Evolutionary conservation across 2,888 invertebrate species (phyloP).

Genomic region (Sphaeridia pumilis): DNA sequence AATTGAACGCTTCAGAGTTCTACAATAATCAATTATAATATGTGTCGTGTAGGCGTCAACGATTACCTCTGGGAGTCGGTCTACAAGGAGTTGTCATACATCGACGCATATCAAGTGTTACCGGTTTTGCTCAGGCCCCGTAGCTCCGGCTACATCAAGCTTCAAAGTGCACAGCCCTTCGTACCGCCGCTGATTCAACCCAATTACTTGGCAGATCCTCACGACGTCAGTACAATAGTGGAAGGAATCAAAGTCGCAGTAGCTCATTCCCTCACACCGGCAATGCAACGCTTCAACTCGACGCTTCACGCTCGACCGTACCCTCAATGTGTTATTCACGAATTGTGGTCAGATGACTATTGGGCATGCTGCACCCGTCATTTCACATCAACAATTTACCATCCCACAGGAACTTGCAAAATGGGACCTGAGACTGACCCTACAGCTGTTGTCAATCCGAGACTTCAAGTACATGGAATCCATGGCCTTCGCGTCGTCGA

Average conservation of each 20-base stretch:
- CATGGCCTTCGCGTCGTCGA: constrained; percentile 66
- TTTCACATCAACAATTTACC: constrained; percentile 72
- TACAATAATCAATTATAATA: too few relatives aligned
- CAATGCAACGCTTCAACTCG: constrained; percentile 63
- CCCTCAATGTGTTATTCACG: constrained; percentile 61
- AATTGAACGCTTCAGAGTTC: too few relatives aligned
- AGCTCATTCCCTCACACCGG: constrained; percentile 63
- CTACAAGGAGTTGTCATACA: constrained; percentile 60
- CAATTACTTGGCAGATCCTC: constrained; percentile 72
- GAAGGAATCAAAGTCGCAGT: constrained; percentile 78
- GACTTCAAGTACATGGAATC: constrained; percentile 64
- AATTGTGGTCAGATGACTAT: constrained; percentile 58
- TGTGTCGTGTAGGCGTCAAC: constrained; percentile 42
- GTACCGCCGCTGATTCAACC: constrained; percentile 83
- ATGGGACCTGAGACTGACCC: constrained; percentile 82
- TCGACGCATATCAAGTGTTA: constrained; percentile 71
- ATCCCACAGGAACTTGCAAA: constrained; percentile 75
- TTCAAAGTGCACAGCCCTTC: constrained; percentile 71
- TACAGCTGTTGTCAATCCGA: constrained; percentile 66
- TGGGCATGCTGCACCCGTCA: constrained; percentile 80
- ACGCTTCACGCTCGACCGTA: constrained; percentile 57
- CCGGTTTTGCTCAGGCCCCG: constrained; percentile 73
- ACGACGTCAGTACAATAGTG: constrained; percentile 65
- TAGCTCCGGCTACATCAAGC: constrained; percentile 67
- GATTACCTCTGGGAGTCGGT: constrained; percentile 65